Conservation (phyloP, 2,888 invertebrate genomes). For the Hedychridium roseum region DNA sequence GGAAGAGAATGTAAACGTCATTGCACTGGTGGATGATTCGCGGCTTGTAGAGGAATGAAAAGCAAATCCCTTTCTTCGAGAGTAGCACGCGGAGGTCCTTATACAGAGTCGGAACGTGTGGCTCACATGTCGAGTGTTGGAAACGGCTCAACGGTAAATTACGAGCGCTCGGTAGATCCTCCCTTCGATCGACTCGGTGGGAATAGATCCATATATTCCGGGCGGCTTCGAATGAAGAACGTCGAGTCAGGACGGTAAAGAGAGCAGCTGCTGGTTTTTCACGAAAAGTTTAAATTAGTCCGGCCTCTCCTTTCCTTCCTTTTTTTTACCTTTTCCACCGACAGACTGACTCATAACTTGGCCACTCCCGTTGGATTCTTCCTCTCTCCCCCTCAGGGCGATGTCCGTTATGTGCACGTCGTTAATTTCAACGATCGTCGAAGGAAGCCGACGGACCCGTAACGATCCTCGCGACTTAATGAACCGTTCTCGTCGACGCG, state of each 20-base stretch:
- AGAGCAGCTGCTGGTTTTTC: neutral
- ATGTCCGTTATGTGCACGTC: neutral
- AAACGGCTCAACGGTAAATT: too few species aligned
- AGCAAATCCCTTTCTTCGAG: neutral
- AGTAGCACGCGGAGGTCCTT: too few species aligned
- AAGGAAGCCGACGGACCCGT: slow-evolving; percentile 13
- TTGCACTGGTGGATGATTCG: too few species aligned
- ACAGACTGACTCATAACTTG: neutral
- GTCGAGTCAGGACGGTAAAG: neutral
- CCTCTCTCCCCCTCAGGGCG: too few species aligned
- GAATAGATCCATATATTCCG: too few species aligned
- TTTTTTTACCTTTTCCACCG: neutral
- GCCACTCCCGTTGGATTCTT: neutral
- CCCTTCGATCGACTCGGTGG: too few species aligned
- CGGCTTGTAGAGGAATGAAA: neutral
- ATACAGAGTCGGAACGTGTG: too few species aligned
- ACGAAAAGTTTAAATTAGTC: neutral
- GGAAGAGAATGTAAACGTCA: too few species aligned
- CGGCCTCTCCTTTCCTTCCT: neutral
- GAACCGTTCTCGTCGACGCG: slow-evolving; percentile 2
- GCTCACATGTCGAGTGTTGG: too few species aligned
- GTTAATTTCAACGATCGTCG: slow-evolving; percentile 30
- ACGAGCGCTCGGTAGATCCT: too few species aligned
- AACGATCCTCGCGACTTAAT: slow-evolving; percentile 19
- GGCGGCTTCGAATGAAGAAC: neutral